Base-by-base conservation (phyloP, 2,797 vertebrate species). In the Jordanella pulchra region DNA sequence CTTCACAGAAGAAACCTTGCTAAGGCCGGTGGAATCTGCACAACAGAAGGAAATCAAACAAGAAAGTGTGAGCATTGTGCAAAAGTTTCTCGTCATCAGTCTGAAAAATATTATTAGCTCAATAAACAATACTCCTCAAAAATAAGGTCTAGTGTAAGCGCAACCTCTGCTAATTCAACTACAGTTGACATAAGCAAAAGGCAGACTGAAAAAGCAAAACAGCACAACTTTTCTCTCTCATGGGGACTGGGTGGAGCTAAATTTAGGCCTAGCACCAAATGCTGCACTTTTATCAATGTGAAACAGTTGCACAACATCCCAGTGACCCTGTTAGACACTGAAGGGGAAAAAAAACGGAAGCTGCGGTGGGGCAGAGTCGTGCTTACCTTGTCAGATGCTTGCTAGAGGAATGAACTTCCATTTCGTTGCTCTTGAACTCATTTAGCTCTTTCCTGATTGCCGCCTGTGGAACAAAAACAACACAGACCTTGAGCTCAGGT, bases 381-480 rank as follows among this genome's bases (percentile, higher is more conserved):
- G 78, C 94, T 84, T 80, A 99, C 97, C 98, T 97, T 71, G 97
- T 99, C 94, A 99, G 94, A 86, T 99, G 98, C 90, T 97, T 98
- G 96, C 98, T 99, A 1, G 97, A 98, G 13, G 97, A 95, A 27
- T 99, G 97, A 54, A 99, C 98, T 89, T 99, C 97, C 98, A 99
- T 99, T 91, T 99, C 98, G 1, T 96, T 98, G 73, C 97, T 99
- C 86, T 99, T 99, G 93, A 99, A 99, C 82, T 99, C 98, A 12
- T 99, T 99, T 81, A 99, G 94, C 91, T 99, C 98, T 84, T 98
- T 99, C 65, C 98, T 95, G 91, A 99, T 99, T 21, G 98, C 97
- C 64, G 98, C 97, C 98, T 99, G 90, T 1, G 13, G 71, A 70
- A 65, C 28, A 82, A 45, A 79, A 88, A 45, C 12, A 10, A 71